phyloP scores from a whole-genome alignment of 1,140 invertebrate species.

The Hyposmocoma kahamanoa region DNA sequence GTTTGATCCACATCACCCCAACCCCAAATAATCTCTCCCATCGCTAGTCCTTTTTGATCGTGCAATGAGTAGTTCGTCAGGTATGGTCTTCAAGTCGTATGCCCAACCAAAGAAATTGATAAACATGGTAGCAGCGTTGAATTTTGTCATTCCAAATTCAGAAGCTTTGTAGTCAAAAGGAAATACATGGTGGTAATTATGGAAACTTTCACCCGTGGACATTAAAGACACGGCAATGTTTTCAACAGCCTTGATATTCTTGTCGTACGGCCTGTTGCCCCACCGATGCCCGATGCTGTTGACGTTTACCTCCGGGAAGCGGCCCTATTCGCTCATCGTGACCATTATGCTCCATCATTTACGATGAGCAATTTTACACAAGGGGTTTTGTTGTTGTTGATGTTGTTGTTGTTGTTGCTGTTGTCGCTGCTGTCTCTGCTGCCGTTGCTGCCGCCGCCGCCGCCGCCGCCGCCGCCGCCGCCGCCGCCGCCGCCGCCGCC shows the following conservation, averaged over 20 bases:
- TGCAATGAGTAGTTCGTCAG: slow-evolving; percentile 50
- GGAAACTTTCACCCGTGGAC: slow-evolving; percentile 32
- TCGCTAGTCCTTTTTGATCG: slow-evolving; percentile 74
- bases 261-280: slow-evolving; percentile 80
- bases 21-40: slow-evolving; percentile 35
- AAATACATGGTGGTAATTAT: slow-evolving; percentile 88
- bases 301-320: too few relatives aligned
- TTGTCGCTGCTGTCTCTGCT: too few relatives aligned
- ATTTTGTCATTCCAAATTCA: slow-evolving; percentile 71
- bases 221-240: slow-evolving; percentile 10
- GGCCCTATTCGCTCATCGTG: too few relatives aligned
- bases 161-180: slow-evolving; percentile 83
- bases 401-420: too few relatives aligned
- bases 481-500: too few relatives aligned
- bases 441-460: too few relatives aligned
- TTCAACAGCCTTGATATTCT: slow-evolving; percentile 43
- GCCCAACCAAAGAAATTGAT: slow-evolving; percentile 74
- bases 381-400: too few relatives aligned
- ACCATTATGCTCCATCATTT: too few relatives aligned
- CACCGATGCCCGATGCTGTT: slow-evolving; percentile 81
- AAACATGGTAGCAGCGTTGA: slow-evolving; percentile 64
- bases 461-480: too few relatives aligned
- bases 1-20: slow-evolving; percentile 12
- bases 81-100: slow-evolving; percentile 67
- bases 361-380: too few relatives aligned